Percentiles rank a stretch among this genome's conserved stretches.
phyloP scores from a whole-genome alignment of 64 coral and sea anemone genomes.

The Actinia tenebrosa region DNA sequence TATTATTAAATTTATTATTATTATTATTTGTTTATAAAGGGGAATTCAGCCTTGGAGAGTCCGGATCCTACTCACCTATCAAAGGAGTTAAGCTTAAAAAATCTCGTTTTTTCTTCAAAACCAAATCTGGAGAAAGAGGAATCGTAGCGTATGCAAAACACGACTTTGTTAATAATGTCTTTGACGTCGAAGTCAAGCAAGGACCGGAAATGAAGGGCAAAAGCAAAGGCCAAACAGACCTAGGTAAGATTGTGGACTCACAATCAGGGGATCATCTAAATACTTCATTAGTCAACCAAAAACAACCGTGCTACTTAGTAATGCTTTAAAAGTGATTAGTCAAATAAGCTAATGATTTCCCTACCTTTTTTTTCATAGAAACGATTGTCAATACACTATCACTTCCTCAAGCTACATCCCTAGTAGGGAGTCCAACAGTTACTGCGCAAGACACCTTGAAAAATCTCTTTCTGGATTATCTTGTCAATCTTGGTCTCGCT shows the following conservation, averaged over 20 bases:
- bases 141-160: slow-evolving; percentile 23
- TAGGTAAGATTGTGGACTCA: neutral
- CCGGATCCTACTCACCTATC: neutral
- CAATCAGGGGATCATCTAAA: too few species aligned
- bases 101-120: neutral
- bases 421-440: neutral
- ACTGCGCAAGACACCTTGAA: neutral
- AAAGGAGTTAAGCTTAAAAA: neutral
- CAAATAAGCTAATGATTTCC: neutral
- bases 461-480: neutral
- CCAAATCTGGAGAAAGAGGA: neutral
- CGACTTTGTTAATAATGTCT: neutral
- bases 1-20: too few species aligned
- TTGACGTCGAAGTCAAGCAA: neutral
- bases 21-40: neutral
- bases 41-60: slow-evolving; percentile 24
- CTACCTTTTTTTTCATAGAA: neutral
- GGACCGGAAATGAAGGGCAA: neutral
- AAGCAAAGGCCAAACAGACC: slow-evolving; percentile 4
- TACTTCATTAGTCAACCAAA: too few species aligned
- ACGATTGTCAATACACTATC: neutral
- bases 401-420: neutral
- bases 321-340: too few species aligned
- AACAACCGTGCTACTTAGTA: too few species aligned
- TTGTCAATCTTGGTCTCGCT: neutral